Evolutionary conservation across 2,797 vertebrate genomes (phyloP).

Genomic region (Threskiornis aethiopicus): DNA sequence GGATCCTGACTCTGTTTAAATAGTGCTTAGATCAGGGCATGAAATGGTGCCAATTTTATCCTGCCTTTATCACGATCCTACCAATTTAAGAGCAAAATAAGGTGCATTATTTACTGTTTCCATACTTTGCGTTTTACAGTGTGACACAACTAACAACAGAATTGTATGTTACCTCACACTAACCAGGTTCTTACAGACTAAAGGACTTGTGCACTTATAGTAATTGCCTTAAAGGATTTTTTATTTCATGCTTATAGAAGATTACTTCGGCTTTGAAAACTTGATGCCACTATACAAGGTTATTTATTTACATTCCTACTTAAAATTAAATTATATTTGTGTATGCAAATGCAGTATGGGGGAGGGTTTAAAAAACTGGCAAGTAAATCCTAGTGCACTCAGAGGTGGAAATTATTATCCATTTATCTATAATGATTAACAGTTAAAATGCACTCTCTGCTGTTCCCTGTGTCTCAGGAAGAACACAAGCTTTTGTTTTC

Average conservation of each 20-base stretch:
- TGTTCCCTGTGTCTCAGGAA: slow-evolving; percentile 39
- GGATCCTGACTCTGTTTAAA: background rate
- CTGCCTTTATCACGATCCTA: background rate
- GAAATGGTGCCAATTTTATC: background rate
- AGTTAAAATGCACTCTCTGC: slow-evolving; percentile 64
- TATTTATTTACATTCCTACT: slow-evolving; percentile 53
- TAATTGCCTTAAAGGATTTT: slow-evolving; percentile 38
- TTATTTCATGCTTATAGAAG: slow-evolving; percentile 41
- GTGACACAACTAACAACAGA: background rate
- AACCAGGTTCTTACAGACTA: background rate
- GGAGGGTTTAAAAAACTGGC: slow-evolving; percentile 17
- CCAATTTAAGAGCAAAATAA: background rate
- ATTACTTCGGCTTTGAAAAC: slow-evolving; percentile 49
- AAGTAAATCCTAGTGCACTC: slow-evolving; percentile 35
- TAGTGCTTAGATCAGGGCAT: background rate
- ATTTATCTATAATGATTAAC: slow-evolving; percentile 60
- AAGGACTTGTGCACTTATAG: background rate
- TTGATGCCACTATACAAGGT: slow-evolving; percentile 12
- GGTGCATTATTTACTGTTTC: background rate
- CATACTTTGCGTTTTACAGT: background rate
- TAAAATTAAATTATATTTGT: slow-evolving; percentile 55
- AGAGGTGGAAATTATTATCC: slow-evolving; percentile 63
- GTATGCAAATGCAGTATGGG: slow-evolving; percentile 24
- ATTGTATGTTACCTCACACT: background rate
- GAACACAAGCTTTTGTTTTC: slow-evolving; percentile 71